phyloP scores from a whole-genome alignment of 2,797 vertebrate genomes.

The Melopsittacus undulatus region DNA sequence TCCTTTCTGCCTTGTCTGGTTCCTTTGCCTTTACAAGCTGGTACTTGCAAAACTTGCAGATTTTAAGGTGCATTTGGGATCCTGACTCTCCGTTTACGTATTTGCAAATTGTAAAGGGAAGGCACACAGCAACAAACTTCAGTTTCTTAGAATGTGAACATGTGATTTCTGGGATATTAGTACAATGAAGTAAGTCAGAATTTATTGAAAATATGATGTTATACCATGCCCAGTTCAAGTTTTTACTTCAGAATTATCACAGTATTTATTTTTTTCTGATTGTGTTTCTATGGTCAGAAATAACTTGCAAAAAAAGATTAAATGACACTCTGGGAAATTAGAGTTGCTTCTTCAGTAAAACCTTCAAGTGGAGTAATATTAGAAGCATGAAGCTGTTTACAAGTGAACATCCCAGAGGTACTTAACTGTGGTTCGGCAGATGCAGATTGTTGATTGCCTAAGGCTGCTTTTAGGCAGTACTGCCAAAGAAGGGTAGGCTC shows the following conservation, averaged over 20 bases:
- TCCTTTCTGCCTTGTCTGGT: background rate
- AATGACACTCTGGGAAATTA: background rate
- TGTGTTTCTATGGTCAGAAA: background rate
- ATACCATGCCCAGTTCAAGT: background rate
- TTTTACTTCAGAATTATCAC: background rate
- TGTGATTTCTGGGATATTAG: background rate
- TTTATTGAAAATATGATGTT: background rate
- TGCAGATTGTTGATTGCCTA: background rate
- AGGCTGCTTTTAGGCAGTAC: background rate
- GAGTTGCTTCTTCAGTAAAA: background rate
- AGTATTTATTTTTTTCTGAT: background rate
- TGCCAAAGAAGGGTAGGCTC: background rate
- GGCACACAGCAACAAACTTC: fast-evolving
- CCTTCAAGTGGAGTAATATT: background rate
- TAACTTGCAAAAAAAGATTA: background rate
- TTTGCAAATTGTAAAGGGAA: background rate
- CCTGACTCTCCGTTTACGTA: background rate
- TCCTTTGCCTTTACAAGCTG: background rate
- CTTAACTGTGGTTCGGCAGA: background rate
- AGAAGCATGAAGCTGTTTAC: background rate
- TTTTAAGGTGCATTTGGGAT: background rate
- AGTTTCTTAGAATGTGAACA: background rate
- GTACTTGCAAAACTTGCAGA: background rate
- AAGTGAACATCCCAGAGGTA: background rate
- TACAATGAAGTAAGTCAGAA: background rate